Percentiles rank a stretch among this genome's conserved stretches.
phyloP scores from a whole-genome alignment of 2,797 vertebrate genomes.

The Sebastolobus altivelis region DNA sequence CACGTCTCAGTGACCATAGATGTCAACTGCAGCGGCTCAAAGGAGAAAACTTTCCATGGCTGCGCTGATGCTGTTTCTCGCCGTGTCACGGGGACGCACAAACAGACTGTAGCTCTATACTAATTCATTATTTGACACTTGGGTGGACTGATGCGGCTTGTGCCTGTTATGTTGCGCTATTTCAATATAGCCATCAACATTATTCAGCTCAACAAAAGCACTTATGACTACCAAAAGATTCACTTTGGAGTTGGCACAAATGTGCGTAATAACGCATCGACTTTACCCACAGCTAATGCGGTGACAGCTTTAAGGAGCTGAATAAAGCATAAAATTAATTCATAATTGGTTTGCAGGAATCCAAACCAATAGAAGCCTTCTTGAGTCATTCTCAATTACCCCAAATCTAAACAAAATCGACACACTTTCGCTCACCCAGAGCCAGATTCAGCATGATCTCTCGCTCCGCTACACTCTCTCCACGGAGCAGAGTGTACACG shows the following conservation, averaged over 20 bases:
- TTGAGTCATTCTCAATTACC: not conserved
- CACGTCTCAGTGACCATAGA: constrained; percentile 20
- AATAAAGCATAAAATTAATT: not conserved
- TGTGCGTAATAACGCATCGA: constrained; percentile 51
- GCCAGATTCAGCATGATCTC: constrained; percentile 92
- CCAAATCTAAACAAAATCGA: not conserved
- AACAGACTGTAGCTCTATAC: not conserved
- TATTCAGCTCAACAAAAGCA: not conserved
- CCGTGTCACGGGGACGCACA: constrained; percentile 17
- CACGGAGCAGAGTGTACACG: constrained; percentile 86
- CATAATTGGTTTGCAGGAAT: not conserved
- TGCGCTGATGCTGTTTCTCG: constrained; percentile 13
- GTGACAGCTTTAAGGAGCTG: not conserved
- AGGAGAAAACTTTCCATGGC: constrained; percentile 64
- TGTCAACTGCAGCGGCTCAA: constrained; percentile 23
- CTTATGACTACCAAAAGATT: not conserved
- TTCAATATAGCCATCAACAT: constrained; percentile 18
- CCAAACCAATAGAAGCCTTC: not conserved
- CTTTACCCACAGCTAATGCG: not conserved
- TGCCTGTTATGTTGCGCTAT: constrained; percentile 1
- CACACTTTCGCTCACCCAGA: constrained; percentile 82
- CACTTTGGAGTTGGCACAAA: constrained; percentile 5
- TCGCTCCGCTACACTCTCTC: constrained; percentile 85
- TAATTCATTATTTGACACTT: constrained; percentile 2
- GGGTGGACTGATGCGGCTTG: constrained; percentile 1